Evolutionary conservation across 2,797 vertebrate genomes (phyloP).

Genomic region (Aphelocoma californica): DNA sequence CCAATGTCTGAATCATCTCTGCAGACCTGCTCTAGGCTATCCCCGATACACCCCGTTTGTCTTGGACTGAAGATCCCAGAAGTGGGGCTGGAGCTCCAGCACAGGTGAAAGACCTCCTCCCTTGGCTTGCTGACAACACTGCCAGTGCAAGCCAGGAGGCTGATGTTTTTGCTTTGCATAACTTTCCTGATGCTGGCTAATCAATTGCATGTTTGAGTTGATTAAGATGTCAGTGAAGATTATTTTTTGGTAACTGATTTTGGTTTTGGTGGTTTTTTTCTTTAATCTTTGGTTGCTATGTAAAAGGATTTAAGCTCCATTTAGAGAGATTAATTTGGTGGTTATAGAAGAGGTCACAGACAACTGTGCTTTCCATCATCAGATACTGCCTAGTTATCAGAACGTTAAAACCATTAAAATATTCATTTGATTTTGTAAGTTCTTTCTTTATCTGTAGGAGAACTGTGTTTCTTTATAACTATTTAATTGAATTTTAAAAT

Average conservation of each 20-base stretch:
- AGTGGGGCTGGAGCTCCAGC: not conserved
- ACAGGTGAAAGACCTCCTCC: not conserved
- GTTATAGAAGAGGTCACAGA: not conserved
- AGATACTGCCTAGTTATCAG: not conserved
- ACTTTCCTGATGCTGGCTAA: not conserved
- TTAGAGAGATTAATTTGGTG: not conserved
- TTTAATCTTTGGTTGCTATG: not conserved
- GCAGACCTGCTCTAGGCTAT: not conserved
- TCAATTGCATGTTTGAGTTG: not conserved
- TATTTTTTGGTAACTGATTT: not conserved
- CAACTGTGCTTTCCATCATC: not conserved
- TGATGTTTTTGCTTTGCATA: not conserved
- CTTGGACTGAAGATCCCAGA: not conserved
- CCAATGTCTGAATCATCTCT: not conserved
- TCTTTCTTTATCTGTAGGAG: not conserved
- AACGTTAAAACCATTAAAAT: not conserved
- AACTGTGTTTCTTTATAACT: not conserved
- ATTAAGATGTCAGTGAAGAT: not conserved
- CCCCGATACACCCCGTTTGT: not conserved
- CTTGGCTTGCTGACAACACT: not conserved
- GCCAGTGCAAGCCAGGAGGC: not conserved
- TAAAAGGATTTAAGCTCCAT: not conserved
- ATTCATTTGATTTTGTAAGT: not conserved
- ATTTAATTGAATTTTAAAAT: not conserved
- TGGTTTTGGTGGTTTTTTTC: accelerated